A percentile compares a stretch with the other conserved stretches of the same genome.
Conservation (phyloP, 2,113 vertebrate genomes). For the Odocoileus virginianus region DNA sequence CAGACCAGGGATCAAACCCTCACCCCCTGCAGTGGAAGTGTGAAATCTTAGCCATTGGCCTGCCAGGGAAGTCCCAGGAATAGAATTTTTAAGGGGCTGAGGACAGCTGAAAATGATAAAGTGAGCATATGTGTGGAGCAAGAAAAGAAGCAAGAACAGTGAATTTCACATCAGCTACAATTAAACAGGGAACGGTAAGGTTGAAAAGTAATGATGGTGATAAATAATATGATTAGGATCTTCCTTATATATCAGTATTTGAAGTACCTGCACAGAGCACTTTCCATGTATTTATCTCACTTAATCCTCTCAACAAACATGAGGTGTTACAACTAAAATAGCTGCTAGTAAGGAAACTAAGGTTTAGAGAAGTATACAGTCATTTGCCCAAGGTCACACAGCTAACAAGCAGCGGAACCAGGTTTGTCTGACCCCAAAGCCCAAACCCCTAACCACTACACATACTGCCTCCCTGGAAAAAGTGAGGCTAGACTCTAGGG, state of each 20-base stretch:
- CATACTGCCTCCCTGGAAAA: not conserved
- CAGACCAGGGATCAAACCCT: not conserved
- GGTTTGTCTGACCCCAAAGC: not conserved
- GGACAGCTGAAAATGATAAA: not conserved
- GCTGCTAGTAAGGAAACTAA: not conserved
- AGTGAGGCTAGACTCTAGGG: not conserved
- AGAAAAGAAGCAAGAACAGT: not conserved
- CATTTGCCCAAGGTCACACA: not conserved
- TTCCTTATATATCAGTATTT: not conserved
- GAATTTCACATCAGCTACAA: not conserved
- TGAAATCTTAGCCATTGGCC: not conserved
- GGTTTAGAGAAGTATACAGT: not conserved
- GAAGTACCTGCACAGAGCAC: not conserved
- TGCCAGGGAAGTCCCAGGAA: not conserved
- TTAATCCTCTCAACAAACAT: not conserved
- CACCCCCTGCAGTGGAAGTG: not conserved
- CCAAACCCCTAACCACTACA: not conserved
- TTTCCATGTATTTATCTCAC: not conserved
- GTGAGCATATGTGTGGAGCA: not conserved
- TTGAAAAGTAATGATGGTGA: not conserved
- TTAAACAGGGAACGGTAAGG: not conserved
- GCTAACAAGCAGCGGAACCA: not conserved
- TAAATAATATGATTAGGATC: not conserved
- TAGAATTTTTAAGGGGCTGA: not conserved
- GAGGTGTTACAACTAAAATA: not conserved